Evolutionary conservation across 2,888 invertebrate genomes (phyloP).

Genomic region (Diadromus collaris): DNA sequence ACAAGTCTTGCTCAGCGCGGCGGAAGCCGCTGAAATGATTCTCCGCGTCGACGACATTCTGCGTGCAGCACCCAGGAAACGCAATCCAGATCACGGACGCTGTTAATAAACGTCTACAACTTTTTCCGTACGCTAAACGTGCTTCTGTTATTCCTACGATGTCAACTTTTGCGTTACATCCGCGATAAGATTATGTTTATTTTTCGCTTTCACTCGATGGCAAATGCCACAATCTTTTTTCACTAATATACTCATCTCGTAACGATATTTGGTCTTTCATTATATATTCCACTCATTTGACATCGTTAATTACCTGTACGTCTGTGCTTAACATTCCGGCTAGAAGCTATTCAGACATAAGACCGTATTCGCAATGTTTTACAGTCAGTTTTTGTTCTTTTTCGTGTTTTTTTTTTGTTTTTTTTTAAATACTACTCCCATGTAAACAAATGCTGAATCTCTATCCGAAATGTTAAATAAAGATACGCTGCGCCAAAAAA

Average conservation of each 20-base stretch:
- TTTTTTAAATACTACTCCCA: background rate
- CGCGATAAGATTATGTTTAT: conserved; percentile 22
- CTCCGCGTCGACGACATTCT: conserved; percentile 99
- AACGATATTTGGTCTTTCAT: conserved; percentile 9
- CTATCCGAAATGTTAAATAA: background rate
- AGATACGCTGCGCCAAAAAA: background rate
- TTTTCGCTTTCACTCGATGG: conserved; percentile 15
- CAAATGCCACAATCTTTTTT: conserved; percentile 4
- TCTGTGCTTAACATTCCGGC: conserved; percentile 8
- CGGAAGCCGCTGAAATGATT: conserved; percentile 99
- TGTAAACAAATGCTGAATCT: background rate
- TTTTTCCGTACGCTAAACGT: conserved; percentile 37
- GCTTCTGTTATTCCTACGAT: conserved; percentile 35
- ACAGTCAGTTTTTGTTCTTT: background rate
- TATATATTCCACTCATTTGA: conserved; percentile 23
- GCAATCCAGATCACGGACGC: conserved; percentile 92
- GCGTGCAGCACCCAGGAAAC: conserved; percentile 93
- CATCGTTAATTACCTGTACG: conserved; percentile 24
- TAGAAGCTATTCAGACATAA: background rate
- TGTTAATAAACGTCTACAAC: conserved; percentile 82
- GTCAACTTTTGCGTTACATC: conserved; percentile 26
- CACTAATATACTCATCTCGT: conserved; percentile 19
- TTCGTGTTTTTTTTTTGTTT: too few species aligned
- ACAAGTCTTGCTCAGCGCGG: conserved; percentile 95
- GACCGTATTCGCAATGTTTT: background rate